These are phyloP conservation scores for Hyperopisus bebe DNA, from an alignment of 2,113 vertebrate genomes.

Conservation along the genomic window DNA sequence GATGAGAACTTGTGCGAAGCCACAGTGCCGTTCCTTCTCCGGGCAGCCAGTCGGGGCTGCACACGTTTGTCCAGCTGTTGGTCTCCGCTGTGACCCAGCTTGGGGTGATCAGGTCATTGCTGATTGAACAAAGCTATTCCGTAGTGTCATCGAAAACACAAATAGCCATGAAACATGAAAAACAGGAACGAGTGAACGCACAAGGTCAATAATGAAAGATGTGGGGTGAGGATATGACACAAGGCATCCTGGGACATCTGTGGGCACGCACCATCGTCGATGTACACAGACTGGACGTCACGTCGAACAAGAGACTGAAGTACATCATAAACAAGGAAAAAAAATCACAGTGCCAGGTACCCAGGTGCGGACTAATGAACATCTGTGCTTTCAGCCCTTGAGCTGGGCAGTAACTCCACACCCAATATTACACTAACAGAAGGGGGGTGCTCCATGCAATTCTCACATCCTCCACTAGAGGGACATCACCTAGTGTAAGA, in stretches of 20 bases:
- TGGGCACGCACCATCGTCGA: background rate
- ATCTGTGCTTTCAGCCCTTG: background rate
- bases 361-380: background rate
- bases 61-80: background rate
- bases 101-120: background rate
- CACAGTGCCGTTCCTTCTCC: conserved; percentile 25
- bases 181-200: background rate
- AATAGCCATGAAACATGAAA: background rate
- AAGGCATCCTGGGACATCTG: background rate
- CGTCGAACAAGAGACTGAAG: background rate
- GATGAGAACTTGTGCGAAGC: conserved; percentile 30
- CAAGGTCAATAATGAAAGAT: background rate
- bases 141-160: background rate
- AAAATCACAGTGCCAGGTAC: background rate
- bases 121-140: too few relatives aligned
- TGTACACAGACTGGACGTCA: background rate
- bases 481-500: conserved; percentile 67
- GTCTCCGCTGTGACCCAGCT: background rate
- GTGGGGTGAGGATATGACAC: background rate
- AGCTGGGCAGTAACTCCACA: background rate
- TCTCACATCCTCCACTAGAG: conserved; percentile 19
- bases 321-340: background rate
- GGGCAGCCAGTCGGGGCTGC: conserved; percentile 10
- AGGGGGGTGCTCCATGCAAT: background rate
- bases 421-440: background rate